Percentiles rank a stretch among this genome's conserved stretches.
These are phyloP conservation scores for Rissa tridactyla DNA, from an alignment of 2,113 vertebrate genomes.

Conservation along the genomic window DNA sequence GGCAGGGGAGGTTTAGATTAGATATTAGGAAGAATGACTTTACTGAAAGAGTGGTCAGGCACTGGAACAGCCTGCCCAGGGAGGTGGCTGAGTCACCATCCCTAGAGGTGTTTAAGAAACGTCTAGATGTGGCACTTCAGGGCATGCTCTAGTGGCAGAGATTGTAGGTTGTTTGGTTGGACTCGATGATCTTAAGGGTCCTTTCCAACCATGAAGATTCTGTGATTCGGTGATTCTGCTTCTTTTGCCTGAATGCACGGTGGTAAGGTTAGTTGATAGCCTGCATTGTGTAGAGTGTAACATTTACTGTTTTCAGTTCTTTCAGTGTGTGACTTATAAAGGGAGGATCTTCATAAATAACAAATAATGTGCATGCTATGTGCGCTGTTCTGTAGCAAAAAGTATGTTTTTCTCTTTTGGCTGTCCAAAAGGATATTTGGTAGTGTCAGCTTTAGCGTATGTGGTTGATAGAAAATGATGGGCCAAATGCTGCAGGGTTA, in stretches of 20 bases:
- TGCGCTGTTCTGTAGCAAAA: not conserved
- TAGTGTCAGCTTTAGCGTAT: not conserved
- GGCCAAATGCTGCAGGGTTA: not conserved
- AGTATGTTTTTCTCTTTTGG: not conserved
- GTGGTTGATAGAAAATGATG: not conserved
- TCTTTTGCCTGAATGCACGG: not conserved
- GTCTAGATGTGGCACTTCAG: no score
- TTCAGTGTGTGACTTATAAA: not conserved
- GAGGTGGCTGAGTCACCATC: no score
- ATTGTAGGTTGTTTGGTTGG: no score
- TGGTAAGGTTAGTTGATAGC: not conserved
- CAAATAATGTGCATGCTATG: not conserved
- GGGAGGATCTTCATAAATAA: not conserved
- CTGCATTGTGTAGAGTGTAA: accelerated
- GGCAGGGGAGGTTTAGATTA: no score
- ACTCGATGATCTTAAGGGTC: no score
- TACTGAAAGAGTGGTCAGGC: no score
- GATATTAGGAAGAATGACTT: no score
- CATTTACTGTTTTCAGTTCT: not conserved
- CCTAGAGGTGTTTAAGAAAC: no score
- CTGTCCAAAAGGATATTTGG: not conserved
- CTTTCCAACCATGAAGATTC: no score
- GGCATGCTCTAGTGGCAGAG: no score
- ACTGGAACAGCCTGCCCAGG: no score
- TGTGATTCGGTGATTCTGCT: not conserved